These are phyloP conservation scores for Orthosia incerta DNA, from an alignment of 2,888 invertebrate genomes.

Conservation along the genomic window DNA sequence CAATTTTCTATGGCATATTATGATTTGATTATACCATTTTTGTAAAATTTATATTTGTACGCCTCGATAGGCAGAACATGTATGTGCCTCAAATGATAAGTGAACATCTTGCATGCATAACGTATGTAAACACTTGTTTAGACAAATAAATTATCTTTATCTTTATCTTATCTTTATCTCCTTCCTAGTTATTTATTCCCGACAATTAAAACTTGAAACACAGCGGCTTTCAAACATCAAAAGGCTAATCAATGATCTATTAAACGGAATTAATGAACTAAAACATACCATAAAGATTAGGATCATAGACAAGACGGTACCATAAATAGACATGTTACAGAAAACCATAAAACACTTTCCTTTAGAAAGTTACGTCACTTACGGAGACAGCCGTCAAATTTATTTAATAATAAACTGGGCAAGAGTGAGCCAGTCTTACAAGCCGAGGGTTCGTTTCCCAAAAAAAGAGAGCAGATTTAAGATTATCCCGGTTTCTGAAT, in stretches of 20 bases:
- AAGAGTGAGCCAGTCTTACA: not conserved
- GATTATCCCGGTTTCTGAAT: too few relatives aligned
- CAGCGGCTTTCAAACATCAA: slow-evolving; percentile 35
- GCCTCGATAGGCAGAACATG: too few relatives aligned
- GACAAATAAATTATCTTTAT: too few relatives aligned
- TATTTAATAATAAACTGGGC: not conserved
- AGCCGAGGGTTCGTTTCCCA: not conserved
- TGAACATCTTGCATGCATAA: too few relatives aligned
- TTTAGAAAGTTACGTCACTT: slow-evolving; percentile 42
- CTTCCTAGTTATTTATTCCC: slow-evolving; percentile 5
- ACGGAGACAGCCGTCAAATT: slow-evolving; percentile 9
- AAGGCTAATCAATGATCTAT: slow-evolving; percentile 36
- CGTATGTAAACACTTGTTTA: too few relatives aligned
- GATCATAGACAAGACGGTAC: slow-evolving; percentile 29
- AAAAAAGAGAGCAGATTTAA: not conserved
- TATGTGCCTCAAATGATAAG: too few relatives aligned
- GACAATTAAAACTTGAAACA: not conserved
- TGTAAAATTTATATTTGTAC: too few relatives aligned
- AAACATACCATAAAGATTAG: slow-evolving; percentile 45
- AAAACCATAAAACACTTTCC: slow-evolving; percentile 53
- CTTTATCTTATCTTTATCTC: too few relatives aligned
- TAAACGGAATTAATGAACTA: slow-evolving; percentile 41
- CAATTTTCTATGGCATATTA: too few relatives aligned
- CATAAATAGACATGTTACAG: slow-evolving; percentile 36
- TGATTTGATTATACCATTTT: too few relatives aligned